Conservation (phyloP, 2,888 invertebrate species). For the Fabriciana adippe region DNA sequence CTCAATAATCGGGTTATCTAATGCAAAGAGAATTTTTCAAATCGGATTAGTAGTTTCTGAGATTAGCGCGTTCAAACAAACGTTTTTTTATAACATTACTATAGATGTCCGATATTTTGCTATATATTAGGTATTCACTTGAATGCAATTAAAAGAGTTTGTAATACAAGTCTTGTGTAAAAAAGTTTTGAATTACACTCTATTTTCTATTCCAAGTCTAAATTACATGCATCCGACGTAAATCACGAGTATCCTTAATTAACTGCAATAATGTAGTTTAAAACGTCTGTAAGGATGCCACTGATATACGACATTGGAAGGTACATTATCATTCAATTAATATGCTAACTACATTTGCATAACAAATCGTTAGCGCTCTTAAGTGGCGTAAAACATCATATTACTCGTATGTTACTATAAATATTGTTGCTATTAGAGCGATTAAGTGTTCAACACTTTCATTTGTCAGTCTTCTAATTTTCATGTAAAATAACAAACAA, state of each 20-base stretch:
- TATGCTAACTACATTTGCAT: constrained; percentile 18
- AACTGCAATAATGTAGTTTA: constrained; percentile 16
- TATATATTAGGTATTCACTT: no score
- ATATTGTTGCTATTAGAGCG: no score
- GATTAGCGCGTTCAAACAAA: no score
- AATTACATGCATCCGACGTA: constrained; percentile 17
- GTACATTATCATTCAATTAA: constrained; percentile 21
- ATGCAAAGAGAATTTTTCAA: no score
- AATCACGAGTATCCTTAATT: constrained; percentile 22
- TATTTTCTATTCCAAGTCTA: constrained; percentile 12
- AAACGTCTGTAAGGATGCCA: constrained; percentile 16
- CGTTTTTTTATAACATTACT: no score
- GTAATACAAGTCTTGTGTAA: background rate
- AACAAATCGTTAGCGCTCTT: background rate
- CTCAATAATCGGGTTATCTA: no score
- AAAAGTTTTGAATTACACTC: background rate
- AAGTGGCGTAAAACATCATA: background rate
- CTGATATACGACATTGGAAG: constrained; percentile 20
- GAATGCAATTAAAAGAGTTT: no score
- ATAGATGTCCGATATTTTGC: no score
- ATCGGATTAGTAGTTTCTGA: no score
- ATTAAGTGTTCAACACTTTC: no score
- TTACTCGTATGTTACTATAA: background rate
- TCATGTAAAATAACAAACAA: no score
- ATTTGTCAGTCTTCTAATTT: no score